phyloP scores from a whole-genome alignment of 2,113 vertebrate genomes.

The Uropsilus gracilis region DNA sequence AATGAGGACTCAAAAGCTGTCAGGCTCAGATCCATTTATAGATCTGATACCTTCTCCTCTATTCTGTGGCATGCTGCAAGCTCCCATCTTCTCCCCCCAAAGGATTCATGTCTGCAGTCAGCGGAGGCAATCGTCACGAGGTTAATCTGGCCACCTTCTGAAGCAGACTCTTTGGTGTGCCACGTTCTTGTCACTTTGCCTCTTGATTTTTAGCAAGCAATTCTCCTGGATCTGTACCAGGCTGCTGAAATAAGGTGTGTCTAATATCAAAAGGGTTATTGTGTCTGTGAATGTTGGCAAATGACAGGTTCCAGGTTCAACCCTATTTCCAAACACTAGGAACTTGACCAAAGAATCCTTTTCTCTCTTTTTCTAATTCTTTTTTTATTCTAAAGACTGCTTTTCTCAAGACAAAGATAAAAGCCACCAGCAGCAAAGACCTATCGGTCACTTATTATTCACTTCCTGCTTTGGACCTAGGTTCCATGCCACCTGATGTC shows the following conservation, averaged over 20 bases:
- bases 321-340: background rate
- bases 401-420: background rate
- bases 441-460: background rate
- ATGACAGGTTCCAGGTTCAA: background rate
- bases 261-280: background rate
- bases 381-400: background rate
- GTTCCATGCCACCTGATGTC: background rate
- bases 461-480: background rate
- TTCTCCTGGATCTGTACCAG: background rate
- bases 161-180: background rate
- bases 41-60: background rate
- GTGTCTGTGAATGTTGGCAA: background rate
- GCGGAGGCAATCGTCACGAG: background rate
- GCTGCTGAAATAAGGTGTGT: background rate
- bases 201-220: background rate
- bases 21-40: background rate
- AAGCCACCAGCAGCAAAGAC: background rate
- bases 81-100: rapidly evolving
- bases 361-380: too few relatives aligned
- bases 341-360: background rate
- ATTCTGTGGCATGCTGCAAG: background rate
- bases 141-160: background rate
- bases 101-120: background rate
- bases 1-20: background rate
- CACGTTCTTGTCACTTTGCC: background rate